A percentile compares a stretch with the other conserved stretches of the same genome.
phyloP scores from a whole-genome alignment of 2,888 invertebrate genomes.

The Gymnosoma rotundatum region DNA sequence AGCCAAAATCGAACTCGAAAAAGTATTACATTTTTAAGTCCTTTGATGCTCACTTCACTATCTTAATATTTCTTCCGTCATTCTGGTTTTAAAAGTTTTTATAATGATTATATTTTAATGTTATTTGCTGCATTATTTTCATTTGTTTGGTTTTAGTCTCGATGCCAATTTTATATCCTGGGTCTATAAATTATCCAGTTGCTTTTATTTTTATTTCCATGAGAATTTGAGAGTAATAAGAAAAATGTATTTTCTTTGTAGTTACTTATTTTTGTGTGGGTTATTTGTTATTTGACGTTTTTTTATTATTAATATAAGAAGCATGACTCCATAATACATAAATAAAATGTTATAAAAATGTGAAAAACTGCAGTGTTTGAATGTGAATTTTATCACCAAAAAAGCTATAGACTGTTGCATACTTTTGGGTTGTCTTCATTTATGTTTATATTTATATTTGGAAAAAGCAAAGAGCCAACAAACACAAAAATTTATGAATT shows the following conservation, averaged over 20 bases:
- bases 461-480: background rate
- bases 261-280: conserved; percentile 3
- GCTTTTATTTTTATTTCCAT: conserved; percentile 23
- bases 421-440: conserved; percentile 25
- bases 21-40: too few species aligned
- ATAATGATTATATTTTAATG: conserved; percentile 31
- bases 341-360: conserved; percentile 69
- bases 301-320: background rate
- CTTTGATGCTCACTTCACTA: too few species aligned
- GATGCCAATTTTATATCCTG: conserved; percentile 63
- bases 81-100: background rate
- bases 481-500: conserved; percentile 52
- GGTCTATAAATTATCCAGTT: conserved; percentile 46
- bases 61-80: background rate
- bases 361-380: conserved; percentile 61
- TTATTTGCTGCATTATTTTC: conserved; percentile 56
- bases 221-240: conserved; percentile 8
- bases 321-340: conserved; percentile 50
- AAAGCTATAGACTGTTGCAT: conserved; percentile 59
- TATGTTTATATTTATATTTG: background rate
- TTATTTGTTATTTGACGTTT: too few species aligned
- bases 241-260: conserved; percentile 25
- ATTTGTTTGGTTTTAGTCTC: conserved; percentile 31
- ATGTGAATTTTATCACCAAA: conserved; percentile 48
- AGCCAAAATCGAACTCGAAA: too few species aligned